A percentile compares a stretch with the other conserved stretches of the same genome.
Conservation (phyloP, 92 coral and sea anemone genomes). For the Porites divaricata region DNA sequence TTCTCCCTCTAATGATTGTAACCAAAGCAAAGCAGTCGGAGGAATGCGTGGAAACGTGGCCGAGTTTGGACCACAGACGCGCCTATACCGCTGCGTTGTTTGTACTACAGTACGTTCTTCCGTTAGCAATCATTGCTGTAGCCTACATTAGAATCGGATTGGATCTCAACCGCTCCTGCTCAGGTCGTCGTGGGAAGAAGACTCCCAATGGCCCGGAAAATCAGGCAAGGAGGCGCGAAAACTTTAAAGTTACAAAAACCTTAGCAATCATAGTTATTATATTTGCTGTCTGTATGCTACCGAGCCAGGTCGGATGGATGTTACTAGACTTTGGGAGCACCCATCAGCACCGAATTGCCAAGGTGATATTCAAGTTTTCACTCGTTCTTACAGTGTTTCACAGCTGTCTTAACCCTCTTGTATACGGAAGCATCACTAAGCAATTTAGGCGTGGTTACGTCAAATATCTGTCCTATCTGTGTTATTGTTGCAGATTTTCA, state of each 20-base stretch:
- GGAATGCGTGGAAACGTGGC: constrained; percentile 80
- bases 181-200: constrained; percentile 26
- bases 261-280: constrained; percentile 82
- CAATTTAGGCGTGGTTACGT: constrained; percentile 87
- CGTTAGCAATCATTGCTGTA: constrained; percentile 78
- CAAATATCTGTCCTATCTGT: constrained; percentile 76
- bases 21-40: constrained; percentile 37
- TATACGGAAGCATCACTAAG: constrained; percentile 82
- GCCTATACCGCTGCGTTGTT: constrained; percentile 80
- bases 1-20: constrained; percentile 76
- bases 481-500: constrained; percentile 64
- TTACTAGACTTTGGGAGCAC: constrained; percentile 78
- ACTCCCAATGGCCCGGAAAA: constrained; percentile 28
- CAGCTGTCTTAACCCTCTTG: constrained; percentile 90
- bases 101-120: constrained; percentile 82
- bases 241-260: constrained; percentile 87
- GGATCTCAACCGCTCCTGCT: constrained; percentile 62
- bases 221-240: constrained; percentile 78
- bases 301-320: constrained; percentile 93
- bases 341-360: constrained; percentile 46
- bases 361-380: constrained; percentile 60
- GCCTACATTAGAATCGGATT: constrained; percentile 87
- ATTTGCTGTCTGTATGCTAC: constrained; percentile 90
- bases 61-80: constrained; percentile 57
- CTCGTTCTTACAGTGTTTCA: constrained; percentile 85